phyloP scores from a whole-genome alignment of 2,888 invertebrate genomes.

The Dermolepida albohirtum region DNA sequence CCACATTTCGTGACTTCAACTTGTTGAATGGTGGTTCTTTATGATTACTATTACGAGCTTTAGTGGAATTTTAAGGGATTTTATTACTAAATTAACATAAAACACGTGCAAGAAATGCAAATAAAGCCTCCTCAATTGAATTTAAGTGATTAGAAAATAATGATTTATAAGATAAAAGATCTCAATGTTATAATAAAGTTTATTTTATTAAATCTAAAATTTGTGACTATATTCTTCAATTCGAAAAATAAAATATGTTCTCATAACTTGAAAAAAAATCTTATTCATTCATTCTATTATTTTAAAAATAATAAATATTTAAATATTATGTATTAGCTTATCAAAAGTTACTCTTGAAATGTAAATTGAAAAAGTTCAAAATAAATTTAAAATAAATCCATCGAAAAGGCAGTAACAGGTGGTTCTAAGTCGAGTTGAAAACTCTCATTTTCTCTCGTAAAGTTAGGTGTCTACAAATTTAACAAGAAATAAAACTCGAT shows the following conservation, averaged over 20 bases:
- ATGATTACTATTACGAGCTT: neutral
- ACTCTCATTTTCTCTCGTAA: conserved; percentile 33
- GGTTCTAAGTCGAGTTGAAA: conserved; percentile 45
- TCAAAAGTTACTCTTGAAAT: neutral
- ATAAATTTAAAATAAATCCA: conserved; percentile 17
- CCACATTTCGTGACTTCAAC: conserved; percentile 6
- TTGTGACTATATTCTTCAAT: too few species aligned
- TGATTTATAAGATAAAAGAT: too few species aligned
- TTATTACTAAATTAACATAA: too few species aligned
- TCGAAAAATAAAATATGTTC: too few species aligned
- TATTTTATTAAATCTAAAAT: too few species aligned
- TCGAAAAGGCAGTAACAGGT: conserved; percentile 48
- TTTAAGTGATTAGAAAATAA: too few species aligned
- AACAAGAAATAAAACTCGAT: conserved; percentile 9
- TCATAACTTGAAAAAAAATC: too few species aligned
- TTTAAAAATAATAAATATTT: neutral
- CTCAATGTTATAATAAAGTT: too few species aligned
- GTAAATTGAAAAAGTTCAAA: conserved; percentile 1
- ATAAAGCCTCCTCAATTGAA: too few species aligned
- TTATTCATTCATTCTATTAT: too few species aligned
- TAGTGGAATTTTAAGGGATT: neutral
- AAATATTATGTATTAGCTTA: neutral
- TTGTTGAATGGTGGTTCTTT: conserved; percentile 17
- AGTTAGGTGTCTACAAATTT: conserved; percentile 10
- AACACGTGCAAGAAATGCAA: too few species aligned